These are phyloP conservation scores for Homalodisca vitripennis DNA, from an alignment of 1,140 invertebrate genomes.

Conservation along the genomic window DNA sequence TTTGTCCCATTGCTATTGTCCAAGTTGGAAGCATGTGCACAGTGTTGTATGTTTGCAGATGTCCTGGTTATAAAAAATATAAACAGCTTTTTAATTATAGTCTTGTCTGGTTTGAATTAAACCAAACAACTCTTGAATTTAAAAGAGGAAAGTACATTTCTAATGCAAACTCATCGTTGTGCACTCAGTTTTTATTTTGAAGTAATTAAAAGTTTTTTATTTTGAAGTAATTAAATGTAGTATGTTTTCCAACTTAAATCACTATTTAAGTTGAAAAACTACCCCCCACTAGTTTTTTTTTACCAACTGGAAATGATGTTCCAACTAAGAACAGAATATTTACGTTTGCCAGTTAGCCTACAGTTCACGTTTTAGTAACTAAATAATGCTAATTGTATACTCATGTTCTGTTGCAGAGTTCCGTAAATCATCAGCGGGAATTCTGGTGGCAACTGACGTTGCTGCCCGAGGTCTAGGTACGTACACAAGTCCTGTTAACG, in stretches of 20 bases:
- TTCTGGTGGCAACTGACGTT: conserved; percentile 97
- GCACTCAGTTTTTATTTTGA: too few species aligned
- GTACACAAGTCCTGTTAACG: conserved; percentile 24
- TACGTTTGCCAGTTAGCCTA: background rate
- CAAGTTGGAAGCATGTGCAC: too few species aligned
- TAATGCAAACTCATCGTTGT: too few species aligned
- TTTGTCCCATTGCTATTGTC: too few species aligned
- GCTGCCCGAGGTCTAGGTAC: conserved; percentile 95
- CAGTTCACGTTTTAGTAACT: background rate
- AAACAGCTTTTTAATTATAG: too few species aligned
- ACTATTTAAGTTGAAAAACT: background rate
- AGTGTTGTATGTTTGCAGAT: too few species aligned
- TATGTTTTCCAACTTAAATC: background rate
- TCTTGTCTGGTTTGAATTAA: too few species aligned
- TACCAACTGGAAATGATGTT: background rate
- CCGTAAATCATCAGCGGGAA: conserved; percentile 83
- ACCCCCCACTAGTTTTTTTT: background rate
- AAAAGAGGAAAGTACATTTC: too few species aligned
- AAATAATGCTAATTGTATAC: too few species aligned
- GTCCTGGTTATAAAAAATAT: too few species aligned
- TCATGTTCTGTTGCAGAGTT: conserved; percentile 69
- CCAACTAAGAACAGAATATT: background rate
- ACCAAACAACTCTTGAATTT: too few species aligned
- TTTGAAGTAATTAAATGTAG: background rate
- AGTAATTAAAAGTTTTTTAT: too few species aligned